Base-by-base conservation (phyloP, 1,140 invertebrate species). In the Drosophila pallidifrons region DNA sequence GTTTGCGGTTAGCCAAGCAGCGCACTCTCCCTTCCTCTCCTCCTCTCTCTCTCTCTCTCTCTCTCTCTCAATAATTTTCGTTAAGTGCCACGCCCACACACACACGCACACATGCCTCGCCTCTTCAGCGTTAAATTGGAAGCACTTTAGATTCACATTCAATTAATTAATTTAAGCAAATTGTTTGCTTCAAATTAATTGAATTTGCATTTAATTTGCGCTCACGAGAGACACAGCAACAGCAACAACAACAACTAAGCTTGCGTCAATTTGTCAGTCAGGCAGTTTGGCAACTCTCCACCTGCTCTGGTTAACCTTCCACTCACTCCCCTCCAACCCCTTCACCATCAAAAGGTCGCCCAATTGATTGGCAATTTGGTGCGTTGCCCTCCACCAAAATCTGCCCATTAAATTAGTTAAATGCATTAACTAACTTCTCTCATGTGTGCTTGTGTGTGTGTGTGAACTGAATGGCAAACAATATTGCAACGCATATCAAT, bases 141-240 rank as follows among this genome's bases (percentile, higher is more conserved):
- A 86, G 82, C 86, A 89, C 79, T 87, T 90, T 86, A 90, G 78
- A 89, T 90, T 81, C 86, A 82, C 74, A 89, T 89, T 89, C 88
- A 91, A 91, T 91, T 91, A 91, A 91, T 91, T 91, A 91, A 91
- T 91, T 91, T 83, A 91, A 91, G 88, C 88, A 91, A 91, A 91
- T 87, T 88, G 82, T 91, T 89, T 89, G 86, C 86, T 89, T 74
- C 81, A 89, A 89, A 89, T 89, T 89, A 89, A 89, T 89, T 89
- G 88, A 91, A 91, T 91, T 88, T 91, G 88, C 81, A 91, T 91
- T 87, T 91, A 91, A 91, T 88, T 89, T 90, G 81, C 75, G 83
- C 83, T 83, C 67, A 81, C 77, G 71, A 82, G 83, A 79, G 75
- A 77, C 25, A 7, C 55, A 69, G 25, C 51, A 52, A 52, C 25